Conservation (phyloP, 2,113 vertebrate genomes). For the Trematomus loennbergii region DNA sequence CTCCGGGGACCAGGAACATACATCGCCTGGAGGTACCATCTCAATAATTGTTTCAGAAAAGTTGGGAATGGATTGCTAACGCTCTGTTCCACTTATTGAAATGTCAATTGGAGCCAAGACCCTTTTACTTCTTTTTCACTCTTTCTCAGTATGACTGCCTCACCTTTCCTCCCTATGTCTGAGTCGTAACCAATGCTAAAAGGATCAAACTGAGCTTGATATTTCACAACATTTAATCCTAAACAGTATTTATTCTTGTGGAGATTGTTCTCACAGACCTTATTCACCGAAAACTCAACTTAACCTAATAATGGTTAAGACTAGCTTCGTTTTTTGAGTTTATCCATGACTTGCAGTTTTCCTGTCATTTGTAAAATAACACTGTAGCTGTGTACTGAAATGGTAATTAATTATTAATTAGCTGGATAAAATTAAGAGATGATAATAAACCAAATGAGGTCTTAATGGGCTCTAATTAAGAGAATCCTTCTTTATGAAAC, state of each 20-base stretch:
- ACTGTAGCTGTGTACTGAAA: slow-evolving; percentile 81
- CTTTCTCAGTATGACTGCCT: slow-evolving; percentile 89
- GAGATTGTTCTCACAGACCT: neutral
- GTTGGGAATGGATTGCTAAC: slow-evolving; percentile 97
- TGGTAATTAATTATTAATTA: slow-evolving; percentile 85
- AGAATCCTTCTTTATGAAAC: slow-evolving; percentile 78
- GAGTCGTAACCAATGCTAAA: slow-evolving; percentile 19
- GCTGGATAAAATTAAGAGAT: slow-evolving; percentile 84
- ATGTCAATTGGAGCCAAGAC: slow-evolving; percentile 94
- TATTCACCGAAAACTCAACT: neutral
- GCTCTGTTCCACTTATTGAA: slow-evolving; percentile 99
- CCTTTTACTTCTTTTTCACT: slow-evolving; percentile 83
- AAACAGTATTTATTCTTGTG: slow-evolving; percentile 5
- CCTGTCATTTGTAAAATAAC: slow-evolving; percentile 80
- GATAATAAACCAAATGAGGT: slow-evolving; percentile 81
- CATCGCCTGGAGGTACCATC: slow-evolving; percentile 99
- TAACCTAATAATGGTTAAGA: neutral
- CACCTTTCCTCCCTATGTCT: slow-evolving; percentile 24
- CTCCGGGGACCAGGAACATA: slow-evolving; percentile 99
- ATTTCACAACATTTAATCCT: slow-evolving; percentile 15
- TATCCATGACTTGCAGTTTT: slow-evolving; percentile 29
- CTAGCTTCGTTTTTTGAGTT: slow-evolving; percentile 4
- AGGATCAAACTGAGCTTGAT: slow-evolving; percentile 23
- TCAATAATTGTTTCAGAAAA: slow-evolving; percentile 99
- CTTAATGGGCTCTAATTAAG: slow-evolving; percentile 85